phyloP scores from a whole-genome alignment of 1,140 invertebrate species.

The Procambarus virginalis region DNA sequence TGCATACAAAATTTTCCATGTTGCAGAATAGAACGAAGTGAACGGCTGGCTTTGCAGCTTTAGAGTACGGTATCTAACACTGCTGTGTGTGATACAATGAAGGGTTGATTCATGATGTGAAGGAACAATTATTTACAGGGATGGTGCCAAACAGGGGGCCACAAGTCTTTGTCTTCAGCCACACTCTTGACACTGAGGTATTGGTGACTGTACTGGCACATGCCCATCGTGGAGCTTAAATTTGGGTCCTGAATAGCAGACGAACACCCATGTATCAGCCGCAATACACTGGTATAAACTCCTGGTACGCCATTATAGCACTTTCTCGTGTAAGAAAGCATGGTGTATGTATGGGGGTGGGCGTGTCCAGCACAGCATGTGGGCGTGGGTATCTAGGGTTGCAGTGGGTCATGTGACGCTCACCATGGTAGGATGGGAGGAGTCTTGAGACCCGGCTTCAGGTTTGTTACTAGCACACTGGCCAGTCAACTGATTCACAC shows the following conservation, averaged over 20 bases:
- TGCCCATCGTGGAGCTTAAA: slow-evolving; percentile 49
- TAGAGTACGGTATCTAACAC: slow-evolving; percentile 60
- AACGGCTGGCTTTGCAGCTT: slow-evolving; percentile 62
- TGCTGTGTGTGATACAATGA: slow-evolving; percentile 66
- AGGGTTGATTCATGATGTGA: slow-evolving; percentile 67
- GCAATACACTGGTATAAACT: slow-evolving; percentile 34
- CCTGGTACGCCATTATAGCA: slow-evolving; percentile 48
- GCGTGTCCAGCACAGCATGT: slow-evolving; percentile 63
- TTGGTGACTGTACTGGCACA: slow-evolving; percentile 63
- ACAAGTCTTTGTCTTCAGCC: slow-evolving; percentile 61
- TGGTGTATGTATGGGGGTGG: slow-evolving; percentile 45
- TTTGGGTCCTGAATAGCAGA: slow-evolving; percentile 46
- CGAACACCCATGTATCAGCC: slow-evolving; percentile 41
- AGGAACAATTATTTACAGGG: slow-evolving; percentile 66
- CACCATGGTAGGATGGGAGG: slow-evolving; percentile 70
- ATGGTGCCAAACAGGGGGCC: slow-evolving; percentile 63
- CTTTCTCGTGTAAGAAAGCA: slow-evolving; percentile 51
- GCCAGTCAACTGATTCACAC: slow-evolving; percentile 80
- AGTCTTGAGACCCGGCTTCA: slow-evolving; percentile 65
- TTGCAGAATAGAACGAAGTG: slow-evolving; percentile 63
- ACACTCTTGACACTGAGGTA: slow-evolving; percentile 66
- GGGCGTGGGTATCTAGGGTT: slow-evolving; percentile 59
- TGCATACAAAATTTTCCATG: not conserved
- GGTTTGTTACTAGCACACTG: slow-evolving; percentile 69
- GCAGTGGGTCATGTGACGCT: slow-evolving; percentile 71